These are phyloP conservation scores for Caenorhabditis tropicalis DNA, from an alignment of 1,140 invertebrate genomes.

Conservation along the genomic window DNA sequence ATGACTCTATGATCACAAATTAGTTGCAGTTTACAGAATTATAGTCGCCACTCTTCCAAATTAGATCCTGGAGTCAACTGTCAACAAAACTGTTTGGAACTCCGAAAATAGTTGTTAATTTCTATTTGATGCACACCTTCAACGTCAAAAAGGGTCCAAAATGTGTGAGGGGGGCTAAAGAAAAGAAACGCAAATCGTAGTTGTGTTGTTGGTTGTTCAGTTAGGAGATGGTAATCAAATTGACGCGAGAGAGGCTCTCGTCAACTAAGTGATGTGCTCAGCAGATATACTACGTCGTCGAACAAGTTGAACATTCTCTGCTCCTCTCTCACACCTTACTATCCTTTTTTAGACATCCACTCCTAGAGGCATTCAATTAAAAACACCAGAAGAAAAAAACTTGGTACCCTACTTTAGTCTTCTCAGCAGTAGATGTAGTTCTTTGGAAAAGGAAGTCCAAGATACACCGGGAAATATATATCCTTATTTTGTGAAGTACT, in stretches of 20 bases:
- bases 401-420: not conserved
- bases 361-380: not conserved
- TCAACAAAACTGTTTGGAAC: not conserved
- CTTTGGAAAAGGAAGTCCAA: not conserved
- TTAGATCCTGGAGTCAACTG: not conserved
- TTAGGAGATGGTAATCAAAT: constrained; percentile 45
- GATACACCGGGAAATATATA: not conserved
- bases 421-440: not conserved
- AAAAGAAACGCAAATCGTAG: constrained; percentile 28
- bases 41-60: not conserved
- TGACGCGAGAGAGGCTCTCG: constrained; percentile 35
- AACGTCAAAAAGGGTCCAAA: not conserved
- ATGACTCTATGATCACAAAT: too few relatives aligned
- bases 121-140: not conserved
- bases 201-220: constrained; percentile 40
- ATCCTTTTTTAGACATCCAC: not conserved
- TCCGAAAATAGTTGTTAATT: not conserved
- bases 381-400: not conserved
- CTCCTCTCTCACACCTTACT: not conserved
- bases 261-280: constrained; percentile 36
- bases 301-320: constrained; percentile 22
- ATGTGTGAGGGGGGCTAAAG: not conserved
- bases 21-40: not conserved
- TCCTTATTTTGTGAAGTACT: too few relatives aligned
- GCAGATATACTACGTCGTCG: constrained; percentile 38